Evolutionary conservation across 2,113 vertebrate genomes (phyloP), one percentile per base, ranked within the genome.

Genomic region (Dissostichus mawsoni): DNA sequence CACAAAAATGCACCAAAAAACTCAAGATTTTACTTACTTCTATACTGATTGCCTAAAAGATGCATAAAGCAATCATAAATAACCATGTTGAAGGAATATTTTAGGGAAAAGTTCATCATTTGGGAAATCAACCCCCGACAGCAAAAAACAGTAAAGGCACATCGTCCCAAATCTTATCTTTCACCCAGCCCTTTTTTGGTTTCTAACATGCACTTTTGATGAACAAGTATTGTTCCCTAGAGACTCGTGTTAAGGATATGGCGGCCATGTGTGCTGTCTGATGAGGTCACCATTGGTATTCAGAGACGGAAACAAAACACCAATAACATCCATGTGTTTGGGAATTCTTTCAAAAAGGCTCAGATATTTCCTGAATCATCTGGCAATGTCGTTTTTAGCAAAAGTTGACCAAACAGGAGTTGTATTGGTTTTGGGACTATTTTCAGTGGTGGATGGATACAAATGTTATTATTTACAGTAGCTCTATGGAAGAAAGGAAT

Each of bases 221-320:
- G 69, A 73, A 11, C 17, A n/a, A 23, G 18, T 29, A 52, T 56
- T 55, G n/a, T 56, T 66, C 61, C 25, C 45, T 7, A 3, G 11
- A 72, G 55, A 71, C 12, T 48, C 47, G 61, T 52, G 4, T 20
- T 29, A 5, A 55, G 63, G 74, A 44, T 36, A 68, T 61, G 62
- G 16, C 6, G 5, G 11, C 20, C 44, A 29, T 20, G 25, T 69
- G 66, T 41, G 51, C 23, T 51, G 9, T 48, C n/a, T 58, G 14
- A 53, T 47, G 61, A 59, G 53, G 11, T 56, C 17, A 53, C 23
- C 11, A 12, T 53, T 79, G 55, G 29, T 62, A 69, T 48, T 55
- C 4, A 17, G 25, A 13, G 45, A 25, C n/a, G 33, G 47, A 77
- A 51, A 68, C 48, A 36, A 36, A 53, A 13, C 58, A 61, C 16